phyloP scores from a whole-genome alignment of 2,113 vertebrate species.

The Chiloscyllium plagiosum region DNA sequence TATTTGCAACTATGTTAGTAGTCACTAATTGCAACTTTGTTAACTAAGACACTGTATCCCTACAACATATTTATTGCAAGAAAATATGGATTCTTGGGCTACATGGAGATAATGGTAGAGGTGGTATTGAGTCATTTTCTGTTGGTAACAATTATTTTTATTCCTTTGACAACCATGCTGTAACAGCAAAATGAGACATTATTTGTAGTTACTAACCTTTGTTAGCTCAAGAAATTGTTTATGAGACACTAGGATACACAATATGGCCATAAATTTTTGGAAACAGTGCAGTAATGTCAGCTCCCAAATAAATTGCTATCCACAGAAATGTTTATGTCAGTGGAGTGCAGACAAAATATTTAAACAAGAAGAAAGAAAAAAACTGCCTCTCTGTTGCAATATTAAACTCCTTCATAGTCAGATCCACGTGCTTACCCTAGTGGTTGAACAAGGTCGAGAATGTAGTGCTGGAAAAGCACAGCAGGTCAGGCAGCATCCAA shows the following conservation, averaged over 20 bases:
- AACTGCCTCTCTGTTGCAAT: background rate
- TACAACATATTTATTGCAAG: background rate
- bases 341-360: background rate
- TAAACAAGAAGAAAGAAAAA: background rate
- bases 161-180: conserved; percentile 5
- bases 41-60: background rate
- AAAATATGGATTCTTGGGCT: background rate
- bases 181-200: background rate
- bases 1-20: background rate
- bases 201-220: conserved; percentile 35
- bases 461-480: too few species aligned
- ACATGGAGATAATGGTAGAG: background rate
- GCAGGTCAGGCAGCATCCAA: too few species aligned
- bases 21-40: background rate
- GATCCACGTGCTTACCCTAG: background rate
- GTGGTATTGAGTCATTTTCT: background rate
- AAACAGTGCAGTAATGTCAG: conserved; percentile 6
- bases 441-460: background rate
- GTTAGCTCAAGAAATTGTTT: conserved; percentile 27
- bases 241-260: conserved; percentile 18
- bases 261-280: conserved; percentile 19
- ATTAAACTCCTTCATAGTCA: background rate
- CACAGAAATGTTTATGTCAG: conserved; percentile 12
- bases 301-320: background rate
- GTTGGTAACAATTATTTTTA: background rate